Conservation (phyloP, 2,888 invertebrate genomes). For the Caenorhabditis becei region DNA sequence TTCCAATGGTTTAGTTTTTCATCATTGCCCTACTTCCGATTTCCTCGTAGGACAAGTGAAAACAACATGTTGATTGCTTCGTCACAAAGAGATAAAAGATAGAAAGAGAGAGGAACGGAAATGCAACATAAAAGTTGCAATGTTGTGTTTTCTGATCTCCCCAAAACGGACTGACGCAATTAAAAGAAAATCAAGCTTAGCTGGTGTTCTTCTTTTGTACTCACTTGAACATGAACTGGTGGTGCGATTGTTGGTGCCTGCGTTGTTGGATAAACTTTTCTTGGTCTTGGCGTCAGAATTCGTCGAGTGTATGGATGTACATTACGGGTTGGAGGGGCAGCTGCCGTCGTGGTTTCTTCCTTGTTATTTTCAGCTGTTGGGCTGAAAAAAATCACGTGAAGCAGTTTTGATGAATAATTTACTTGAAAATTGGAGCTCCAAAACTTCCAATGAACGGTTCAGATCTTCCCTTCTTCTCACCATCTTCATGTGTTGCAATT, state of each 20-base stretch:
- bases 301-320: constrained; percentile 36
- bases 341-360: constrained; percentile 12
- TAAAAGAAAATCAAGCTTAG: neutral
- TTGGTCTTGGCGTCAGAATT: constrained; percentile 51
- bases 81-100: neutral
- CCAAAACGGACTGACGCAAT: too few relatives aligned
- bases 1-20: too few relatives aligned
- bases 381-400: constrained; percentile 36
- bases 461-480: constrained; percentile 32
- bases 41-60: too few relatives aligned
- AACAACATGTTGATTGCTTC: neutral
- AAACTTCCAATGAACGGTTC: constrained; percentile 68
- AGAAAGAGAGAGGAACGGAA: neutral
- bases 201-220: neutral
- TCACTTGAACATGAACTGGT: constrained; percentile 53
- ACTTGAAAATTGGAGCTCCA: constrained; percentile 67
- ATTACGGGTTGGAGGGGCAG: constrained; percentile 17
- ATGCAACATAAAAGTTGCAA: neutral
- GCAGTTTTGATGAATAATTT: constrained; percentile 14
- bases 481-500: constrained; percentile 50
- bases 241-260: constrained; percentile 42
- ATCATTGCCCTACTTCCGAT: too few relatives aligned
- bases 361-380: constrained; percentile 55
- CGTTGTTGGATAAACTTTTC: constrained; percentile 47
- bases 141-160: too few relatives aligned